phyloP scores from a whole-genome alignment of 2,888 invertebrate species.

The Dexiosoma caninum region DNA sequence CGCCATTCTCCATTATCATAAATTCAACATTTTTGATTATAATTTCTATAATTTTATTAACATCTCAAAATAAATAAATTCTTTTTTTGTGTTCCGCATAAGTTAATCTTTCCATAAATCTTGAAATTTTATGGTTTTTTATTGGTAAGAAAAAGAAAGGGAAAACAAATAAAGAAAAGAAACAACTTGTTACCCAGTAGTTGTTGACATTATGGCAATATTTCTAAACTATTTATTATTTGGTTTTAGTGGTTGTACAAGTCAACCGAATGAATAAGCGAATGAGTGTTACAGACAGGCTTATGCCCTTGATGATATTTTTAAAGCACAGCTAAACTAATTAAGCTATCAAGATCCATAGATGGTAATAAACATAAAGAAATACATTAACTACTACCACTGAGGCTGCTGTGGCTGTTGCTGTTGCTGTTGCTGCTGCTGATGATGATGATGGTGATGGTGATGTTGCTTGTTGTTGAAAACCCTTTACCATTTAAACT shows the following conservation, averaged over 20 bases:
- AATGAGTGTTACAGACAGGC: background rate
- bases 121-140: conserved; percentile 39
- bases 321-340: conserved; percentile 49
- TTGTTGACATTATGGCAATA: conserved; percentile 41
- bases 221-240: conserved; percentile 35
- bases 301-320: conserved; percentile 51
- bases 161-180: background rate
- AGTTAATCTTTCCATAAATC: conserved; percentile 37
- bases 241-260: background rate
- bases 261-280: background rate
- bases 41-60: conserved; percentile 43
- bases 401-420: background rate
- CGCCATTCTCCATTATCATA: conserved; percentile 3
- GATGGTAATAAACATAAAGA: conserved; percentile 55
- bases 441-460: no score
- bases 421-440: background rate
- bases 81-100: background rate
- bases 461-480: background rate
- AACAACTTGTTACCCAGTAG: conserved; percentile 56
- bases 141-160: background rate
- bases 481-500: background rate
- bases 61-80: conserved; percentile 22
- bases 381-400: conserved; percentile 26
- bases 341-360: conserved; percentile 59
- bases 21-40: conserved; percentile 25